phyloP scores from a whole-genome alignment of 92 coral and sea anemone species.

The Diadumene lineata region DNA sequence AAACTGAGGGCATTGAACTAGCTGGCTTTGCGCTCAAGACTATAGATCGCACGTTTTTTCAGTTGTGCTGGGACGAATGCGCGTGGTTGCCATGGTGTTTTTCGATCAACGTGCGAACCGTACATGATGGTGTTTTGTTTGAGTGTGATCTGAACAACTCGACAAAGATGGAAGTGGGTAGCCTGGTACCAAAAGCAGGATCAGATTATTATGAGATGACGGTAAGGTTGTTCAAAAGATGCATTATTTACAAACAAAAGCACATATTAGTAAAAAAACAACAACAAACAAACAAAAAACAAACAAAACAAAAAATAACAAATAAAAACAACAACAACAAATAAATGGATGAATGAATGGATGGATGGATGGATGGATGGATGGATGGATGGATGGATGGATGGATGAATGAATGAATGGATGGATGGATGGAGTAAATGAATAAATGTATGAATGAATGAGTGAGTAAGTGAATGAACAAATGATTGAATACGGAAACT shows the following conservation, averaged over 20 bases:
- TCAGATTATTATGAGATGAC: conserved; percentile 35
- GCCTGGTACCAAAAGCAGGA: conserved; percentile 1
- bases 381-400: no score
- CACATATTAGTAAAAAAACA: neutral
- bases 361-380: no score
- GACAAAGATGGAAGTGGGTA: conserved; percentile 17
- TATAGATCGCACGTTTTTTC: neutral
- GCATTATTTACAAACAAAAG: neutral
- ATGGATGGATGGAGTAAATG: no score
- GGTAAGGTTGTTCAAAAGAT: conserved; percentile 7
- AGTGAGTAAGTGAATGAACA: no score
- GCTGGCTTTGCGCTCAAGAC: conserved; percentile 27
- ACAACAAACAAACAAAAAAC: no score
- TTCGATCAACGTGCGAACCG: conserved; percentile 28
- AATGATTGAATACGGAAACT: no score
- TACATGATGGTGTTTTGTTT: neutral
- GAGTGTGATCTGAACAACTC: conserved; percentile 46
- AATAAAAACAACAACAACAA: no score
- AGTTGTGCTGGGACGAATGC: conserved; percentile 24
- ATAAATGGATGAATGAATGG: no score
- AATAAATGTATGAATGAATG: no score
- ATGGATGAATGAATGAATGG: no score
- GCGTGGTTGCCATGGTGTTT: conserved; percentile 22
- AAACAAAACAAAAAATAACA: neutral
- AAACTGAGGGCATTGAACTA: conserved; percentile 13